Conservation (phyloP, 2,797 vertebrate species). For the Clarias laeviceps region DNA sequence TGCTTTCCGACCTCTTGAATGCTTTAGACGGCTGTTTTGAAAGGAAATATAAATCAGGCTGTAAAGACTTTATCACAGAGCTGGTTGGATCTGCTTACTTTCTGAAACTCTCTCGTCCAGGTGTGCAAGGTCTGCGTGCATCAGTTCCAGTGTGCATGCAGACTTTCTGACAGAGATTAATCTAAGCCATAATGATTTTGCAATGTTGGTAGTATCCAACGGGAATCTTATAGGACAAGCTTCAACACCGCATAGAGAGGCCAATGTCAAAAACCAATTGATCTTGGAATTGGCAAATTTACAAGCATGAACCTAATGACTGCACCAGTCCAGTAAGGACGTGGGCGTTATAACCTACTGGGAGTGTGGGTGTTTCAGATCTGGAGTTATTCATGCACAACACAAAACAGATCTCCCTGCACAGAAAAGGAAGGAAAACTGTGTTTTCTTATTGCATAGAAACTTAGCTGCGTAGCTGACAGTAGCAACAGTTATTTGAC, state of each 20-base stretch:
- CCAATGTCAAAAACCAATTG: constrained; percentile 39
- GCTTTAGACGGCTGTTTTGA: background rate
- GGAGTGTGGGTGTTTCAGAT: constrained; percentile 52
- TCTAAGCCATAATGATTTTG: constrained; percentile 38
- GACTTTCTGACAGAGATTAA: constrained; percentile 37
- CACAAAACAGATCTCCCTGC: constrained; percentile 44
- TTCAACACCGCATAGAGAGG: constrained; percentile 37
- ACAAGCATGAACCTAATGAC: constrained; percentile 48
- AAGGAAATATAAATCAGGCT: constrained; percentile 24
- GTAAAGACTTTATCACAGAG: constrained; percentile 44
- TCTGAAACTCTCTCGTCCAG: constrained; percentile 47
- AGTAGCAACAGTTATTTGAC: constrained; percentile 51
- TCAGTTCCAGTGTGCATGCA: constrained; percentile 36
- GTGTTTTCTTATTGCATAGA: constrained; percentile 14
- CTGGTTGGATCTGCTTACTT: constrained; percentile 21
- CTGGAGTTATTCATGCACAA: constrained; percentile 42
- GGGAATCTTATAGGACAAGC: constrained; percentile 34
- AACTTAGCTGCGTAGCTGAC: constrained; percentile 47
- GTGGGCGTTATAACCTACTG: constrained; percentile 53
- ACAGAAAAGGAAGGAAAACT: background rate
- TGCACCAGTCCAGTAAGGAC: constrained; percentile 24
- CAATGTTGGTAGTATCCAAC: constrained; percentile 28
- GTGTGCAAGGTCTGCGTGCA: constrained; percentile 46
- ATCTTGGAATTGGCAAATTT: constrained; percentile 47
- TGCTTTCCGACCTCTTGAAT: background rate